A percentile compares a stretch with the other conserved stretches of the same genome.
Evolutionary conservation across 2,797 vertebrate species (phyloP).

Genomic region (Lepilemur septentrionalis): DNA sequence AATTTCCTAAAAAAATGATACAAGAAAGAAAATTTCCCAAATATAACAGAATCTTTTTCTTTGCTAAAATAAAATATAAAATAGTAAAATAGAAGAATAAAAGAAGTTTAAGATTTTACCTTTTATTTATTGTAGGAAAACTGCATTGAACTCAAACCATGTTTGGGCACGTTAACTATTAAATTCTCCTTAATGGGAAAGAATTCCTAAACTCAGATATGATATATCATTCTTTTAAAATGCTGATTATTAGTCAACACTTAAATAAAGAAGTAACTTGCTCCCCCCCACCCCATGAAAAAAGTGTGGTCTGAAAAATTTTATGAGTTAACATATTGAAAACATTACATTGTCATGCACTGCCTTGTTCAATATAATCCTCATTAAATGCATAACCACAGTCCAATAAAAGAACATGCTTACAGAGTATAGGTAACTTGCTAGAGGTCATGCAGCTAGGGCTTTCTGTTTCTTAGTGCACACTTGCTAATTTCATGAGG

Average conservation of each 20-base stretch:
- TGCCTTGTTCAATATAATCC: neutral
- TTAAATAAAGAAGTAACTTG: neutral
- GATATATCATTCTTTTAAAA: neutral
- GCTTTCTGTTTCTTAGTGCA: neutral
- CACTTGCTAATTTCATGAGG: neutral
- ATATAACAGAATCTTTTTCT: neutral
- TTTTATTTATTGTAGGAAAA: neutral
- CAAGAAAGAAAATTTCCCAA: neutral
- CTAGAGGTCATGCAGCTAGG: neutral
- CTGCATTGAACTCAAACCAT: neutral
- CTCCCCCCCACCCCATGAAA: neutral
- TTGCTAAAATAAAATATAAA: conserved; percentile 37
- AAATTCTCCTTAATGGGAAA: neutral
- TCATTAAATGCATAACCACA: neutral
- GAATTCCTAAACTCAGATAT: neutral
- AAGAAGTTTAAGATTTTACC: neutral
- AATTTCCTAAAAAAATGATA: neutral
- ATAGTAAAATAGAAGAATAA: neutral
- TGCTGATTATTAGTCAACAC: neutral
- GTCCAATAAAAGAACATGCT: neutral
- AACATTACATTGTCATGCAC: neutral
- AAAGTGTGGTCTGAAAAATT: neutral
- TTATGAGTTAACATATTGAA: neutral
- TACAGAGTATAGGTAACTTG: neutral
- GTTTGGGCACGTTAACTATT: neutral